Base-by-base conservation (phyloP, 53 echinoderm and acorn worm genomes). In the Astropecten irregularis region DNA sequence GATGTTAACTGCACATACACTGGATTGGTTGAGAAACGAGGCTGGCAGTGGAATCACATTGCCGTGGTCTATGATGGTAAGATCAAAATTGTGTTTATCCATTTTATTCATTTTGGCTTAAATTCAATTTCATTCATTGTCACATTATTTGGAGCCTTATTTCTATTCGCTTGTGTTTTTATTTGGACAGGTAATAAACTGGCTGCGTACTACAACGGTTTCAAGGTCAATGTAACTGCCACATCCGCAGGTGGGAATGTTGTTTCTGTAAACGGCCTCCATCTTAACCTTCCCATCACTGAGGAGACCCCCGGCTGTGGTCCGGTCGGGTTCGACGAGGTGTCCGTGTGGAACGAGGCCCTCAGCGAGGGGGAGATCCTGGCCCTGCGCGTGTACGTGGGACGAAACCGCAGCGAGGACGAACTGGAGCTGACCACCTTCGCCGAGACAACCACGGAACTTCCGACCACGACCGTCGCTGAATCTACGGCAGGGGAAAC, bases 11-110 rank as follows among this genome's bases (percentile, higher is more conserved):
- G 44, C 23, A 79, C 61, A 22, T 14, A 25, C 20, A 20, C 7
- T 28, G 79, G 79, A 30, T 42, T 3, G 9, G 20, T 38, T 1
- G 21, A 23, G 19, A 68, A 3, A 38, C 50, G 48, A 1, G 53
- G 73, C n/a, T 85, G 86, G 86, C 86, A 85, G 54, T 85, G 86
- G 86, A 85, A 85, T 65, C 86, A 85, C 26, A 47, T 85, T 26
- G 86, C 76, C 26, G 16, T 85, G 86, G 86, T 85, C 15, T 27
- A 26, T 40, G 35, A 69, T 21, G 69, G 67, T 51, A 82, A 25
- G 13, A 42, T 42, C n/a, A n/a, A n/a, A n/a, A n/a, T n/a, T n/a
- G n/a, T n/a, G n/a, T n/a, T n/a, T n/a, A n/a, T n/a, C n/a, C n/a
- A n/a, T n/a, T n/a, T n/a, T n/a, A n/a, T n/a, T n/a, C n/a, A n/a